Conservation (phyloP, 1,140 invertebrate genomes). For the Drosophila neocordata region DNA sequence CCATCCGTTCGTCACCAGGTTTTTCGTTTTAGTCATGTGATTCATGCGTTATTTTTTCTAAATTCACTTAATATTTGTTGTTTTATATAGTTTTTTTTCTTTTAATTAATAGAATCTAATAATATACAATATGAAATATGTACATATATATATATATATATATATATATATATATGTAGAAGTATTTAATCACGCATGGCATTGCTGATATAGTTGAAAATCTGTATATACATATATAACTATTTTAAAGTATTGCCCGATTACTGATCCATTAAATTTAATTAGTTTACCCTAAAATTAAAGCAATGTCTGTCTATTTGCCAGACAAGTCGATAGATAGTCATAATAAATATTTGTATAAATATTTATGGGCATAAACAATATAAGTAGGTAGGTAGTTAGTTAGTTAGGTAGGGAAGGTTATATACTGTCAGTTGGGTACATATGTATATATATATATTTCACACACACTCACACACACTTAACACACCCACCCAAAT, state of each 20-base stretch:
- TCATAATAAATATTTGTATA: slow-evolving; percentile 1
- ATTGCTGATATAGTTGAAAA: too few species aligned
- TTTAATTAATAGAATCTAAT: too few species aligned
- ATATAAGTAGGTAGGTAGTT: background rate
- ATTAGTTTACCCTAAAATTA: slow-evolving; percentile 3
- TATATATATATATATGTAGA: too few species aligned
- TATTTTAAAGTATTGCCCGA: too few species aligned
- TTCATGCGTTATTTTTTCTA: background rate
- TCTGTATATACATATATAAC: too few species aligned
- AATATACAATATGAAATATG: too few species aligned
- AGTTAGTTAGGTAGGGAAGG: background rate
- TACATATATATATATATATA: too few species aligned
- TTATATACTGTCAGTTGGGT: background rate
- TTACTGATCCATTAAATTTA: slow-evolving; percentile 3
- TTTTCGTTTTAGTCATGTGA: background rate
- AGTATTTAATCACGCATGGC: too few species aligned
- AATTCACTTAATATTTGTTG: too few species aligned
- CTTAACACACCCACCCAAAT: background rate
- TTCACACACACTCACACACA: background rate
- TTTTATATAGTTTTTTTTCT: too few species aligned
- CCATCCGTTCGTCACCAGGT: too few species aligned
- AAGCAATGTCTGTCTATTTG: slow-evolving; percentile 2
- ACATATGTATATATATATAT: background rate
- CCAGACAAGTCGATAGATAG: background rate
- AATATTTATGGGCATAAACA: background rate